Evolutionary conservation across 2,797 vertebrate species (phyloP).

Genomic region (Betta splendens): DNA sequence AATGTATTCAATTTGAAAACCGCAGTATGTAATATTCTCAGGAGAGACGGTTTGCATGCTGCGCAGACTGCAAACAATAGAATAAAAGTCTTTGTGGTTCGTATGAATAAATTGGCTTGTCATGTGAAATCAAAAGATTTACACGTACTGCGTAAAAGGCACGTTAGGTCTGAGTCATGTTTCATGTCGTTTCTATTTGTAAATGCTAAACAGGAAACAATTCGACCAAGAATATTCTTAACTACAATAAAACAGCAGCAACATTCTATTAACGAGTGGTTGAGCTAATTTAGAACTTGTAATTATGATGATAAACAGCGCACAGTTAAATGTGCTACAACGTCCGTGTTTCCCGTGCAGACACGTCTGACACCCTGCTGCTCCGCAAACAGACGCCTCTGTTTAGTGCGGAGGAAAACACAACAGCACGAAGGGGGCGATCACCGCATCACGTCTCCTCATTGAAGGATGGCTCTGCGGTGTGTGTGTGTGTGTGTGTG

Average conservation of each 20-base stretch:
- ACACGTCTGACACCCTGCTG: conserved; percentile 35
- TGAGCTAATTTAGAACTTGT: not conserved
- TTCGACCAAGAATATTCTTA: not conserved
- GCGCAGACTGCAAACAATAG: not conserved
- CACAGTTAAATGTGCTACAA: not conserved
- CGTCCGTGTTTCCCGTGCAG: conserved; percentile 9
- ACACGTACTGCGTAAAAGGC: not conserved
- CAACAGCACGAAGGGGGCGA: conserved; percentile 47
- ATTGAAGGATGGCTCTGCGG: conserved; percentile 15
- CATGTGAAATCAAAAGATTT: not conserved
- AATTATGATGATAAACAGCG: not conserved
- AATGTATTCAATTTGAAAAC: no score
- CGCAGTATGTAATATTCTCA: not conserved
- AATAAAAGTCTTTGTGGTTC: not conserved
- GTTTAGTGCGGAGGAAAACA: conserved; percentile 58
- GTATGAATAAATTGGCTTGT: not conserved
- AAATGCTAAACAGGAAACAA: no score
- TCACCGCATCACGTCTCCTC: conserved; percentile 38
- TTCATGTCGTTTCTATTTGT: not conserved
- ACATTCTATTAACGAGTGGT: not conserved
- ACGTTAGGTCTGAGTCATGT: not conserved
- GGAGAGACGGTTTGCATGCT: not conserved
- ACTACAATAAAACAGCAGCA: not conserved
- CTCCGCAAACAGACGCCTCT: conserved; percentile 30
- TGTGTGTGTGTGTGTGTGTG: conserved; percentile 36